Percentiles rank a stretch among this genome's conserved stretches.
These are phyloP conservation scores for Ceratotherium simum DNA, from an alignment of 2,113 vertebrate genomes.

Conservation along the genomic window DNA sequence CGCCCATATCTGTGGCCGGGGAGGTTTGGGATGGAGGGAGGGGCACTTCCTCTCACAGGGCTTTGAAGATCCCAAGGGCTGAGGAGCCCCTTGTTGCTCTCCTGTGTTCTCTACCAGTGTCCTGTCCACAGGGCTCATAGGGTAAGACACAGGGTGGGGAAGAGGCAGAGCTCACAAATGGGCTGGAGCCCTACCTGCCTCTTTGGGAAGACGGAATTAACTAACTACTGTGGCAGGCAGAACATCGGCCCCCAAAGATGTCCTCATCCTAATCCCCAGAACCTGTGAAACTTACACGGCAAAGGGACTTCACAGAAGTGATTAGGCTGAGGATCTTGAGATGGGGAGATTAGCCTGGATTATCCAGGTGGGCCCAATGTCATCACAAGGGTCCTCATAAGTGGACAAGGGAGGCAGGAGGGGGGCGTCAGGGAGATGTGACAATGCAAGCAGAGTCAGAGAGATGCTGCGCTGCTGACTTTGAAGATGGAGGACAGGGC, in stretches of 20 bases:
- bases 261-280: not conserved
- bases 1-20: not conserved
- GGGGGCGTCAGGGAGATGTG: not conserved
- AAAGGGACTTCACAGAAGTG: not conserved
- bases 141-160: not conserved
- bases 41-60: not conserved
- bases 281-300: not conserved
- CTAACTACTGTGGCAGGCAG: not conserved
- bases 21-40: not conserved
- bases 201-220: not conserved
- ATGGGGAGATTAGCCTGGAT: not conserved
- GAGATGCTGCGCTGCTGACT: not conserved
- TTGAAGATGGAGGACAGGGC: no score
- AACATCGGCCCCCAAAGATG: not conserved
- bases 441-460: not conserved
- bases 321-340: not conserved
- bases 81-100: not conserved
- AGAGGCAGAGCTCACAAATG: not conserved
- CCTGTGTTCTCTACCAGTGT: not conserved
- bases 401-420: not conserved
- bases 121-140: not conserved
- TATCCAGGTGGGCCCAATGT: not conserved
- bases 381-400: fast-evolving
- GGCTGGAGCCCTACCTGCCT: not conserved
- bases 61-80: not conserved